These are phyloP conservation scores for Phaethon lepturus DNA, from an alignment of 2,113 vertebrate species.

Conservation along the genomic window DNA sequence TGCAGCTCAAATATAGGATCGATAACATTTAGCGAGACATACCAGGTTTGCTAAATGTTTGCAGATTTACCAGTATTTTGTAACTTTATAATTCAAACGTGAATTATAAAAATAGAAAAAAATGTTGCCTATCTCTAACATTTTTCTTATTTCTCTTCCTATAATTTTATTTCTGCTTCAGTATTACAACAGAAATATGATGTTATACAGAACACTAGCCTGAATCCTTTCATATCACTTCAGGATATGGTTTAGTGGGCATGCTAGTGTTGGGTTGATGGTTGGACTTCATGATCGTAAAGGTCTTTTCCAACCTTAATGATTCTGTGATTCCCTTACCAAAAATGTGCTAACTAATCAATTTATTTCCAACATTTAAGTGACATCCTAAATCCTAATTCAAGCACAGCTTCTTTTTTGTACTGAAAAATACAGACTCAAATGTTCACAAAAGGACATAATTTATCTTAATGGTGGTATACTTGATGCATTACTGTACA, in stretches of 20 bases:
- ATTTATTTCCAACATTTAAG: slow-evolving; percentile 18
- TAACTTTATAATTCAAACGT: not conserved
- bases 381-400: slow-evolving; percentile 32
- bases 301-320: no score
- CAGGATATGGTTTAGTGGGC: no score
- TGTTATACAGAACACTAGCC: not conserved
- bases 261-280: no score
- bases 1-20: not conserved
- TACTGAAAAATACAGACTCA: slow-evolving; percentile 26
- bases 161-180: not conserved
- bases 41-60: not conserved
- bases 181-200: not conserved
- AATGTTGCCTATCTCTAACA: not conserved
- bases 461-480: slow-evolving; percentile 62
- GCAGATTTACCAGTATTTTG: not conserved
- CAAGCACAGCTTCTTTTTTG: not conserved
- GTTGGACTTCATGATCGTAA: no score
- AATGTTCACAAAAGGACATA: slow-evolving; percentile 28
- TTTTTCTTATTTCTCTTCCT: not conserved
- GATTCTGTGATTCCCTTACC: not conserved
- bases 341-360: slow-evolving; percentile 33
- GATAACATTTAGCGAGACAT: not conserved
- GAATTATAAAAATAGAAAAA: not conserved
- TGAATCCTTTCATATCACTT: not conserved
- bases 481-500: slow-evolving; percentile 47